Evolutionary conservation across 2,888 invertebrate species (phyloP), one percentile per base, ranked within the genome.

Genomic region (Drosophila infuscata): DNA sequence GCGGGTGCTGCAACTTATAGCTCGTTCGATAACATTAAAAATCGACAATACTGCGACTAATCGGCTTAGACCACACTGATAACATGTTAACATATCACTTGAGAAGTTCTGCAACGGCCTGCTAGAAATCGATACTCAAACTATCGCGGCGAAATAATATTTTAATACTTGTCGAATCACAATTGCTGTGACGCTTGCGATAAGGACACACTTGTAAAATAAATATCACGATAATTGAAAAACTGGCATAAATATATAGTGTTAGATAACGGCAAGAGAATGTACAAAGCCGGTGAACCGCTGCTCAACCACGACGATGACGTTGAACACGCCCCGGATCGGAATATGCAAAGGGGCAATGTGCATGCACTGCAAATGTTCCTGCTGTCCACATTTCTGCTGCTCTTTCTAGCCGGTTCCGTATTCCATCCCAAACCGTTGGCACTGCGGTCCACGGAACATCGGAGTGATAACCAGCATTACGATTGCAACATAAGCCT

Each of bases 401-500:
- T 84, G 56, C 68, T 83, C 0, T 88, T 84, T 46, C 43, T 84
- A 7, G 86, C 83, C 25, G 88, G 83, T 9, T 73, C 86, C 7
- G 52, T 59, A 0, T 58, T 76, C 8, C 70, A 82, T 51, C 69
- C 86, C 0, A 66, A 66, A 0, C 70, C 83, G 1, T 9, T 67
- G 1, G 7, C 43, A 9, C 6, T 70, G 6, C 43, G 57, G 17
- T 52, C 74, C 17, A 0, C 20, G 5, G 25, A 38, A 9, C 54
- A 52, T 41, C 46, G 7, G 3, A 66, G 35, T n/a, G 90, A 88
- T 30, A 5, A 48, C 5, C 7, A 3, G 0, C 68, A 38, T 56
- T 70, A 73, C n/a, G 52, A 71, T 49, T 87, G 86, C 49, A 62
- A 89, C 8, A 94, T 98, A 89, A 96, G 96, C 11, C 94, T 99